Evolutionary conservation across 1,140 invertebrate species (phyloP).

Genomic region (Rhizoglyphus robini): DNA sequence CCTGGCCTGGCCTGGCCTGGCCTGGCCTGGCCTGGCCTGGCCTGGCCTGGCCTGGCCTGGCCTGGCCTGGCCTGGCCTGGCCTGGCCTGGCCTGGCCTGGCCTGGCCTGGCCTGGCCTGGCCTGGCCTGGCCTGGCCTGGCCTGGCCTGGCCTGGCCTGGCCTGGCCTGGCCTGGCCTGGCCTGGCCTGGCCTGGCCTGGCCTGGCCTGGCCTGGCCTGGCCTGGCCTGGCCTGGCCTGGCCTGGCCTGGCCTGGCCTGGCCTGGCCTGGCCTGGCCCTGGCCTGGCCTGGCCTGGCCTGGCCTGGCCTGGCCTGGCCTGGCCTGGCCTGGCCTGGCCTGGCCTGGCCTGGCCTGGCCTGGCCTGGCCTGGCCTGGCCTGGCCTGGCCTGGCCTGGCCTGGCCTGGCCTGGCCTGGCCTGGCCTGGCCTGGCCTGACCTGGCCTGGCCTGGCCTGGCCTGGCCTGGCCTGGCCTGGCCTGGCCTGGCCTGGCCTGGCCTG

Average conservation of each 20-base stretch:
- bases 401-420: constrained; percentile 28
- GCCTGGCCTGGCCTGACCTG: constrained; percentile 26
- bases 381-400: constrained; percentile 28
- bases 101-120: constrained; percentile 27
- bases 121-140: constrained; percentile 25
- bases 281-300: constrained; percentile 28
- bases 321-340: constrained; percentile 28
- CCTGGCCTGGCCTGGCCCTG: constrained; percentile 27
- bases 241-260: constrained; percentile 28
- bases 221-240: constrained; percentile 28
- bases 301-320: constrained; percentile 26
- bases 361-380: constrained; percentile 27
- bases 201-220: constrained; percentile 27
- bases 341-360: constrained; percentile 28
- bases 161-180: constrained; percentile 29
- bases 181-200: constrained; percentile 27
- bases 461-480: constrained; percentile 28
- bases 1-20: constrained; percentile 27
- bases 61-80: constrained; percentile 22
- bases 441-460: constrained; percentile 28
- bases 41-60: constrained; percentile 20
- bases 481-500: constrained; percentile 25
- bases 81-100: constrained; percentile 25
- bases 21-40: constrained; percentile 25
- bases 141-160: constrained; percentile 25